Base-by-base conservation (phyloP, 2,113 vertebrate genomes). In the Caranx ignobilis region DNA sequence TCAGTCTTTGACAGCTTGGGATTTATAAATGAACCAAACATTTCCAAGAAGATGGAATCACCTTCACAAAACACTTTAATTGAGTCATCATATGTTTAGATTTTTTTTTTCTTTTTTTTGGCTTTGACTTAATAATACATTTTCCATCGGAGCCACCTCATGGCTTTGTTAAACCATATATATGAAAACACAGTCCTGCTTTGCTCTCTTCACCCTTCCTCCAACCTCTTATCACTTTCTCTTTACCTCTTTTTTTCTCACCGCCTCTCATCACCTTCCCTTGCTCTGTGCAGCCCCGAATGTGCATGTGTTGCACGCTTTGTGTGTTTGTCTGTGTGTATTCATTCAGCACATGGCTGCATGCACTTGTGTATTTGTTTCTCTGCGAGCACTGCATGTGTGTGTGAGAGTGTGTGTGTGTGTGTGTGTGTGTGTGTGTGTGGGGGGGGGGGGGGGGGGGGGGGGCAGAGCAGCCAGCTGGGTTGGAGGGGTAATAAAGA, bases 401-500 rank as follows among this genome's bases (percentile, higher is more conserved):
- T 71, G 16, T 48, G 62, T 73, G 7, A 7, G 7, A 7, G 57
- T 43, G 80, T 74, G 52, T 48, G 55, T 77, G 66, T 66, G 62
- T 59, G 66, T 65, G 71, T 35, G 76, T 70, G 55, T 45, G 75
- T 76, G 71, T 61, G 79, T 72, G 80, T 65, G 48, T 61, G 63
- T 59, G 77, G 59, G 63, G 26, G 82, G 82, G 94, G 87, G 83
- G 5, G 37, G 3, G 37, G 93, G 94, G 88, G 93, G 94, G 96
- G 95, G 91, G 88, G 93, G 96, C 96, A 97, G 95, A 97, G 96
- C 98, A 99, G 98, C 96, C 98, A 99, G 98, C 98, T 99, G 98
- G 97, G 97, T 97, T 99, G 97, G 96, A 96, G 97, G 96, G 96
- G 97, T 99, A 98, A 99, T 99, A 99, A 99, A 99, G 98, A 98